Conservation (phyloP, 2,113 vertebrate species). For the Leptocoma aspasia region DNA sequence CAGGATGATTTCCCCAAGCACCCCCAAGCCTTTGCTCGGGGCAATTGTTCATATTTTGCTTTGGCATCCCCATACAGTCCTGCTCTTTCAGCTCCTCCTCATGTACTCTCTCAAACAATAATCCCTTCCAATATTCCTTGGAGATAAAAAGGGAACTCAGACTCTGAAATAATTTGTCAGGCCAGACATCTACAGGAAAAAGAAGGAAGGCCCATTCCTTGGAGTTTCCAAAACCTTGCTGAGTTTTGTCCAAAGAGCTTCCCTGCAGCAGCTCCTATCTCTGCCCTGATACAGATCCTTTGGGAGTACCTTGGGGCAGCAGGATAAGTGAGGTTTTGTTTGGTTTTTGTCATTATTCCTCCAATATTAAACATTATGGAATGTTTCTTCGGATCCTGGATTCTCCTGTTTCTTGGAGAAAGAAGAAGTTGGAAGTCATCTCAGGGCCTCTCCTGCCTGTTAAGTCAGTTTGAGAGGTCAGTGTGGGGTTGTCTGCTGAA, state of each 20-base stretch:
- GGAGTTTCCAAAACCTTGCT: background rate
- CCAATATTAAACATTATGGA: background rate
- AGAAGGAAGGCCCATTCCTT: background rate
- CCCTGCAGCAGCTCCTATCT: background rate
- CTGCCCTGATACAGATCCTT: background rate
- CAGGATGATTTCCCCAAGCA: background rate
- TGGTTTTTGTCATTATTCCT: background rate
- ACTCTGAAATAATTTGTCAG: background rate
- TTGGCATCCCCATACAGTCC: background rate
- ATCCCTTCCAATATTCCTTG: background rate
- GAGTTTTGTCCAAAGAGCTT: background rate
- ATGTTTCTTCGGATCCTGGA: background rate
- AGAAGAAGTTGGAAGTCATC: background rate
- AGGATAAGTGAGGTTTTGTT: rapidly evolving
- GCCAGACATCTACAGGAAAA: background rate
- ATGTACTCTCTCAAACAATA: background rate
- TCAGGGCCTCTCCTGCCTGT: background rate
- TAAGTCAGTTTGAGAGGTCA: background rate
- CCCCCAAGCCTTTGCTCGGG: background rate
- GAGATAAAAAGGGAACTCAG: background rate
- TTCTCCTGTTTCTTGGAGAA: background rate
- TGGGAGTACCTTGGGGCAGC: background rate
- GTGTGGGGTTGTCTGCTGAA: rapidly evolving
- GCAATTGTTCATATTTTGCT: background rate
- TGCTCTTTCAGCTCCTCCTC: background rate